Evolutionary conservation across 2,797 vertebrate genomes (phyloP).

Genomic region (Artibeus jamaicensis): DNA sequence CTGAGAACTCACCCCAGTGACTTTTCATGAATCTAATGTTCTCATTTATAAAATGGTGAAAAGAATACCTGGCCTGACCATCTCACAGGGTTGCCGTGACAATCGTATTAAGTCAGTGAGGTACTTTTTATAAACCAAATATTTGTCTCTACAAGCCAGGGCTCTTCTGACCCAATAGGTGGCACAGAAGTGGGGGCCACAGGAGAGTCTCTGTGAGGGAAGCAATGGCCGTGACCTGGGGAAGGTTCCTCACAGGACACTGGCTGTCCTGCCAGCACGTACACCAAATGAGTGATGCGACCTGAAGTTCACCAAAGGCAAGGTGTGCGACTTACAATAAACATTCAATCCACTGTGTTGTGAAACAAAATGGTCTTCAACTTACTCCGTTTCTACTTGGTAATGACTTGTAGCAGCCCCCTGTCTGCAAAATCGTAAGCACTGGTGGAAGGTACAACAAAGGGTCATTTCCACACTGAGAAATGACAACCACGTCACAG

Average conservation of each 20-base stretch:
- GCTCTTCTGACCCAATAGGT: background rate
- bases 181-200: background rate
- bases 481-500: slow-evolving; percentile 87
- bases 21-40: background rate
- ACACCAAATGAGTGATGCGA: background rate
- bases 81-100: background rate
- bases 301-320: background rate
- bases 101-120: background rate
- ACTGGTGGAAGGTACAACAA: slow-evolving; percentile 89
- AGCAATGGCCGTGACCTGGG: background rate
- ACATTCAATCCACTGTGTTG: background rate
- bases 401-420: slow-evolving; percentile 78
- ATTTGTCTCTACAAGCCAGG: background rate
- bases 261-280: background rate
- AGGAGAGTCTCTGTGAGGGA: background rate
- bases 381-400: slow-evolving; percentile 87
- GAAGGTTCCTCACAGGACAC: background rate
- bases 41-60: background rate
- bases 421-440: slow-evolving; percentile 86
- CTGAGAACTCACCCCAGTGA: background rate
- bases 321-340: background rate
- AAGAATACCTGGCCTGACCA: background rate
- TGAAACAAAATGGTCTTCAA: slow-evolving; percentile 44
- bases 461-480: slow-evolving; percentile 84
- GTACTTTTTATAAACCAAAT: background rate